A percentile compares a stretch with the other conserved stretches of the same genome.
Conservation (phyloP, 1,140 invertebrate genomes). For the Lutraria rhynchaena region DNA sequence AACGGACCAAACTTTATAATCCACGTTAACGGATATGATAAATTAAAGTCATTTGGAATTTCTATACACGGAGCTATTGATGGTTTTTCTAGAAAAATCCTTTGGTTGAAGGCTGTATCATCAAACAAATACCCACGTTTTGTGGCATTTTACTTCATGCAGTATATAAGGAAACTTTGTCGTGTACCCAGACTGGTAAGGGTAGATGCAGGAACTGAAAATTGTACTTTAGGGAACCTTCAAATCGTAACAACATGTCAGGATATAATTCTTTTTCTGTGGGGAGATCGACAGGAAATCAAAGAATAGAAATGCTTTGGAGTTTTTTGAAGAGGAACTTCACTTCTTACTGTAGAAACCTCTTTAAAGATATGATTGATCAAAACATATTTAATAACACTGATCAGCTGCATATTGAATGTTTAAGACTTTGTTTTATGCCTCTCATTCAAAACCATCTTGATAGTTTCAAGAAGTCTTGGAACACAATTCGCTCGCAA, state of each 20-base stretch:
- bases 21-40: conserved; percentile 57
- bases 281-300: conserved; percentile 4
- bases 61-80: conserved; percentile 55
- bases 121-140: conserved; percentile 65
- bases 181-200: conserved; percentile 35
- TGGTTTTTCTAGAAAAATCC: conserved; percentile 49
- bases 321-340: not conserved
- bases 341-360: not conserved
- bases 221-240: not conserved
- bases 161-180: conserved; percentile 18
- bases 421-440: too few species aligned
- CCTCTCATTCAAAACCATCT: too few species aligned
- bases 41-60: conserved; percentile 53
- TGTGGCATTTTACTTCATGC: conserved; percentile 36
- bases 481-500: conserved; percentile 20
- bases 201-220: conserved; percentile 20
- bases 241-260: conserved; percentile 11
- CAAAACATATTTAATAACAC: conserved; percentile 1
- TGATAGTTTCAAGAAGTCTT: conserved; percentile 9
- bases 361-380: conserved; percentile 37
- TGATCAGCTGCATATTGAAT: too few species aligned
- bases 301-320: conserved; percentile 18
- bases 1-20: conserved; percentile 39
- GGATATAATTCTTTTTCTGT: conserved; percentile 14
- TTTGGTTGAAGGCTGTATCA: conserved; percentile 42